Evolutionary conservation across 2,113 vertebrate species (phyloP).

Genomic region (Gasterosteus aculeatus): DNA sequence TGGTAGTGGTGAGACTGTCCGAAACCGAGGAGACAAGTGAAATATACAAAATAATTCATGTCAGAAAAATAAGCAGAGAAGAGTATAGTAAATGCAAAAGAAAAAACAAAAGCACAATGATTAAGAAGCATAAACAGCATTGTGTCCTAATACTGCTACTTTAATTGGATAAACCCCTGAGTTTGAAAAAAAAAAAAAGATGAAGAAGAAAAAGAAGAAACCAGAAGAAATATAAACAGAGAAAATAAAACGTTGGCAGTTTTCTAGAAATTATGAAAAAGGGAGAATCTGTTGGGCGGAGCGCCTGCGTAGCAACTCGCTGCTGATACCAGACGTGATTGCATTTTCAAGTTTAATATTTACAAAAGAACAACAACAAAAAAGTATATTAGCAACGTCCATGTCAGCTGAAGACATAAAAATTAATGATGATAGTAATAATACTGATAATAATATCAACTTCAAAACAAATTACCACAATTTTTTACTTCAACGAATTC

Average conservation of each 20-base stretch:
- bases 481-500: constrained; percentile 75
- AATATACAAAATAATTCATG: constrained; percentile 71
- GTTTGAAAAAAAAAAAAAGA: constrained; percentile 73
- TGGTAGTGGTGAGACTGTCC: constrained; percentile 55
- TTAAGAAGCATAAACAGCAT: constrained; percentile 68
- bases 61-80: constrained; percentile 69
- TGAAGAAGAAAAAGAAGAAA: constrained; percentile 56
- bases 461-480: constrained; percentile 71
- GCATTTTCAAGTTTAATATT: constrained; percentile 80
- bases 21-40: constrained; percentile 67
- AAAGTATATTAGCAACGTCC: constrained; percentile 58
- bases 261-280: constrained; percentile 69
- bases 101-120: constrained; percentile 57
- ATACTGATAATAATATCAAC: constrained; percentile 69
- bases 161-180: constrained; percentile 80
- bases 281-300: constrained; percentile 56
- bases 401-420: constrained; percentile 61
- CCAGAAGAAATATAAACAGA: constrained; percentile 66
- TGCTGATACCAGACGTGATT: constrained; percentile 66
- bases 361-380: constrained; percentile 75
- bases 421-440: constrained; percentile 62
- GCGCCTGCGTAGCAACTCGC: constrained; percentile 54
- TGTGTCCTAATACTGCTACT: constrained; percentile 70
- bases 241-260: constrained; percentile 76
- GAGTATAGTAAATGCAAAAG: constrained; percentile 59